Percentiles rank a stretch among this genome's conserved stretches.
Conservation (phyloP, 2,797 vertebrate species). For the Cossypha polioptera region DNA sequence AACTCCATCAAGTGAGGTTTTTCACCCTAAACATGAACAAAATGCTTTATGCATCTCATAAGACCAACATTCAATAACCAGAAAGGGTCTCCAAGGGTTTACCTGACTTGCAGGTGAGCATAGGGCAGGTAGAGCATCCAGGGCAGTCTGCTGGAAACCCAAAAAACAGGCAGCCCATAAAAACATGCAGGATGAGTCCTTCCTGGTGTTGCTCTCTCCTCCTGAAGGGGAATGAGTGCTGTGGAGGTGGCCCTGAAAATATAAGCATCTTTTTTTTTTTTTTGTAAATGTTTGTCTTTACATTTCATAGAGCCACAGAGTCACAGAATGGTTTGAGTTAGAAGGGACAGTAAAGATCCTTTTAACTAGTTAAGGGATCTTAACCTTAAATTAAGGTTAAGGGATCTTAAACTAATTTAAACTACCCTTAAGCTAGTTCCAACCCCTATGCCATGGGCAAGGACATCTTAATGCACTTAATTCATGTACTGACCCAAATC, state of each 20-base stretch:
- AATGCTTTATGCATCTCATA: not conserved
- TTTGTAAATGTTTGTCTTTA: not conserved
- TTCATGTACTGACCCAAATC: not conserved
- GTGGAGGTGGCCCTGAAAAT: not conserved
- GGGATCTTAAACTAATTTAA: not conserved
- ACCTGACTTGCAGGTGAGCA: not conserved
- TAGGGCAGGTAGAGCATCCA: not conserved
- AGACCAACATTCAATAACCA: not conserved
- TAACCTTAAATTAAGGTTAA: too few relatives aligned
- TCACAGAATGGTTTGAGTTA: not conserved
- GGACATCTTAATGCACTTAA: not conserved
- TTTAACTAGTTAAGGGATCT: too few relatives aligned
- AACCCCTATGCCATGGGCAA: fast-evolving
- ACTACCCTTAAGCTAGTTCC: not conserved
- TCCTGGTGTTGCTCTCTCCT: not conserved
- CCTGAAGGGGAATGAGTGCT: not conserved
- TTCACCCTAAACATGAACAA: not conserved
- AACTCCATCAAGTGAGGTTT: not conserved
- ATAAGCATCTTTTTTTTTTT: fast-evolving
- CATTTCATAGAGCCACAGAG: not conserved
- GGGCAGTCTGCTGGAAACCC: not conserved
- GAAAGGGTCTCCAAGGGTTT: not conserved
- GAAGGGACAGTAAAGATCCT: not conserved
- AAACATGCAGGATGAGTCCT: not conserved
- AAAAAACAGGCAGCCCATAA: not conserved